These are phyloP conservation scores for Acipenser oxyrinchus DNA, from an alignment of 2,797 vertebrate genomes.

Conservation along the genomic window DNA sequence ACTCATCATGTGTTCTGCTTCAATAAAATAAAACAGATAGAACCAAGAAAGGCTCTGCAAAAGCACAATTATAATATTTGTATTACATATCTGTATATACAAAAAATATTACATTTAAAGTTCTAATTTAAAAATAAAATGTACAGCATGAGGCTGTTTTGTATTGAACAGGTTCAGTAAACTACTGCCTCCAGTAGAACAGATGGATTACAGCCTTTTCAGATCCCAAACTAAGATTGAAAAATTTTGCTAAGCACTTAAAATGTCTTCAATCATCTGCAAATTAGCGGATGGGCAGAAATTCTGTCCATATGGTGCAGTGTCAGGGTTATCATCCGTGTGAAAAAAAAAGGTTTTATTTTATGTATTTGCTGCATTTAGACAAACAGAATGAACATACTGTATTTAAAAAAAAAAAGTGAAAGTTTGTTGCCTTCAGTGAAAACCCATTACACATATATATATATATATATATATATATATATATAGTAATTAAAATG, in stretches of 20 bases:
- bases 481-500: too few species aligned
- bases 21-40: too few species aligned
- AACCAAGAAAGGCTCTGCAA: neutral
- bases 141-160: neutral
- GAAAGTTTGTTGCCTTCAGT: too few species aligned
- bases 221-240: conserved; percentile 8
- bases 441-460: too few species aligned
- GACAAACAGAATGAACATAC: too few species aligned
- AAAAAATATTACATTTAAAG: neutral
- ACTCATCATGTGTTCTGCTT: too few species aligned
- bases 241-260: conserved; percentile 24
- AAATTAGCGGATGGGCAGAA: conserved; percentile 23
- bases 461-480: too few species aligned
- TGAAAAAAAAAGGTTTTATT: neutral
- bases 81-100: neutral
- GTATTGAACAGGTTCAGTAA: too few species aligned
- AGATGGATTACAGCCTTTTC: conserved; percentile 24
- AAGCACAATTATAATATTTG: conserved; percentile 1
- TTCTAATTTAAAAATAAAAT: neutral
- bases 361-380: neutral
- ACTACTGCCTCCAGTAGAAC: conserved; percentile 25
- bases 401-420: too few species aligned
- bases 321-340: conserved; percentile 23
- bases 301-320: conserved; percentile 23
- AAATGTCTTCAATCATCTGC: conserved; percentile 28